Base-by-base conservation (phyloP, 1,140 invertebrate species). In the Marisa cornuarietis region DNA sequence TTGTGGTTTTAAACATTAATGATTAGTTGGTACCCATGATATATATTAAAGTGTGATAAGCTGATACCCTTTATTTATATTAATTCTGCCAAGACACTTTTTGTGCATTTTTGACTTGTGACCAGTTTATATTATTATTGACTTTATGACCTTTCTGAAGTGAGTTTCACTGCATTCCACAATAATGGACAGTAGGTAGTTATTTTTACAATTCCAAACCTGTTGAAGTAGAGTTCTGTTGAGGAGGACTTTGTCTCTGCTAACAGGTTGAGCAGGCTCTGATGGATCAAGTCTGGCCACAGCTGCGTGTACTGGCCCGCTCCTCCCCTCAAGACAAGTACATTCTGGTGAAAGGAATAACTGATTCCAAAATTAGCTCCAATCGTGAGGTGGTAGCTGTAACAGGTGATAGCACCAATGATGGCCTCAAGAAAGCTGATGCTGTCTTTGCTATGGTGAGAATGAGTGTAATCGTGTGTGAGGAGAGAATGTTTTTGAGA, bases 241-340 rank as follows among this genome's bases (percentile, higher is more conserved):
- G 52, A 58, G 9, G 16, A 68, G 9, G 4, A 52, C 72, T 78
- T 16, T 63, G 61, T 9, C 79, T 83, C 74, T 66, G n/a, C 42
- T 79, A 84, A 2, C 79, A 91, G 90, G 86, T 91, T 13, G 75
- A 78, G 11, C 89, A 96, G 93, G 94, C 97, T 88, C 92, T 98
- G n/a, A 91, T 99, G 78, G 98, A 99, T 91, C 96, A 98, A 92
- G 95, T 99, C 76, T 99, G 98, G 98, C 98, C 98, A 54, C 96
- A 95, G 86, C 92, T 99, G 79, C 93, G 98, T 80, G 99, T 99
- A 54, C 91, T 99, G 78, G 99, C 99, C 26, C 93, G 98, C 22
- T 99, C 98, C 14, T 99, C 98, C 13, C 99, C 99, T 13, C 97
- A 97, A 9, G 99, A 99, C 91, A 99, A 99, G 91, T 99, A 99